phyloP scores from a whole-genome alignment of 2,797 vertebrate genomes.

The Amniataba percoides region DNA sequence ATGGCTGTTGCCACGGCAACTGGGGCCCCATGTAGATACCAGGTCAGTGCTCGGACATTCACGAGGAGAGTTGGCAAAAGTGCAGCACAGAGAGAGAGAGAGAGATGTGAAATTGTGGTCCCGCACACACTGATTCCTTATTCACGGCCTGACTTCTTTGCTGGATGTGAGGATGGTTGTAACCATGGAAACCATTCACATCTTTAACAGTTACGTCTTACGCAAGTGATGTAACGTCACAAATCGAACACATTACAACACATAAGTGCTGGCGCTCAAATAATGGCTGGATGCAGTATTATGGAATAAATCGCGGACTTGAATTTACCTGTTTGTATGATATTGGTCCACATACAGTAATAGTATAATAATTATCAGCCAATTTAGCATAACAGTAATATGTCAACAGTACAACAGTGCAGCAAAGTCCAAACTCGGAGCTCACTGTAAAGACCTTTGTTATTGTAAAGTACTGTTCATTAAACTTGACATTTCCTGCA shows the following conservation, averaged over 20 bases:
- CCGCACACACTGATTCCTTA: not conserved
- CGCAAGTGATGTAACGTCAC: slow-evolving; percentile 6
- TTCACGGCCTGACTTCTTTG: slow-evolving; percentile 12
- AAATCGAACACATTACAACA: not conserved
- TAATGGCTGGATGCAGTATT: not conserved
- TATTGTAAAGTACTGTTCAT: not conserved
- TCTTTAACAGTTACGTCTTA: slow-evolving; percentile 24
- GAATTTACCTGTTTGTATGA: not conserved
- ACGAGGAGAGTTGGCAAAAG: slow-evolving; percentile 22
- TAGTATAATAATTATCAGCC: not conserved
- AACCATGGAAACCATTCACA: slow-evolving; percentile 48
- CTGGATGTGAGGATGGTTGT: slow-evolving; percentile 27
- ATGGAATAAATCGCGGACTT: not conserved
- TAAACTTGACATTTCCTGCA: not conserved
- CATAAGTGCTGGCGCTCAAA: not conserved
- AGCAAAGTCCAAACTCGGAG: not conserved
- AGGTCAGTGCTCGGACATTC: slow-evolving; percentile 83
- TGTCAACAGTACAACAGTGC: not conserved
- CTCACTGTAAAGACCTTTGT: too few species aligned
- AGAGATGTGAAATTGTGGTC: slow-evolving; percentile 17
- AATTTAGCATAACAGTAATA: not conserved
- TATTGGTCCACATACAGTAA: not conserved
- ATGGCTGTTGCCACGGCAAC: slow-evolving; percentile 92
- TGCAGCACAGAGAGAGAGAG: not conserved
- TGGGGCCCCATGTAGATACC: slow-evolving; percentile 91